A percentile compares a stretch with the other conserved stretches of the same genome.
phyloP scores from a whole-genome alignment of 2,113 vertebrate species.

The Machaerirhynchus nigripectus region DNA sequence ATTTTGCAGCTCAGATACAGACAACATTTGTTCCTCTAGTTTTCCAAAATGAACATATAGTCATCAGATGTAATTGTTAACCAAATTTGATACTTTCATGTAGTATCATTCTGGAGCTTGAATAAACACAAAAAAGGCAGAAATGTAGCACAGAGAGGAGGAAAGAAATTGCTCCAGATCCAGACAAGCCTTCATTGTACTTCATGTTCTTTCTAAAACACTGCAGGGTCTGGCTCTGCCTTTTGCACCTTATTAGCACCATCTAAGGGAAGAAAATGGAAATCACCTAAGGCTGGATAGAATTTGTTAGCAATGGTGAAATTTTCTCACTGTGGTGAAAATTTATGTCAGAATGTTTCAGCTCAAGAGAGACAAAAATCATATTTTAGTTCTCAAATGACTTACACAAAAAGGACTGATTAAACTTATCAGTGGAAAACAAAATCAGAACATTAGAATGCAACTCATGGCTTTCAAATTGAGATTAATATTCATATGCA shows the following conservation, averaged over 20 bases:
- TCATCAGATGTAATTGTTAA: constrained; percentile 48
- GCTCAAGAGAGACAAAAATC: background rate
- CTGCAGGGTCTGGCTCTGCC: background rate
- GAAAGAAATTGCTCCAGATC: background rate
- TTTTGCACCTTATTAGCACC: constrained; percentile 66
- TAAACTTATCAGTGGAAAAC: background rate
- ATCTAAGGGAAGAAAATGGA: constrained; percentile 63
- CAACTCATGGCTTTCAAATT: background rate
- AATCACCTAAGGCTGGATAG: background rate
- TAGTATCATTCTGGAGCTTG: background rate
- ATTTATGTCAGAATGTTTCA: background rate
- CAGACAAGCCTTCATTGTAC: background rate
- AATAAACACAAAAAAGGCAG: constrained; percentile 11
- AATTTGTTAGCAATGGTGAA: background rate
- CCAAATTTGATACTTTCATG: background rate
- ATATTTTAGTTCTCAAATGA: background rate
- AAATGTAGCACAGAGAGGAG: background rate
- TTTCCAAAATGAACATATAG: constrained; percentile 20
- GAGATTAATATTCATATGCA: background rate
- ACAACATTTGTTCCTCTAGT: background rate
- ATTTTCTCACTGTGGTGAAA: background rate
- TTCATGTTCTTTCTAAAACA: background rate
- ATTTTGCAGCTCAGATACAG: constrained; percentile 12
- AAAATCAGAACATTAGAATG: background rate
- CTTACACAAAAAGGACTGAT: background rate